Percentiles rank a stretch among this genome's conserved stretches.
These are phyloP conservation scores for Ptychoptera albimana DNA, from an alignment of 2,888 invertebrate species.

Conservation along the genomic window DNA sequence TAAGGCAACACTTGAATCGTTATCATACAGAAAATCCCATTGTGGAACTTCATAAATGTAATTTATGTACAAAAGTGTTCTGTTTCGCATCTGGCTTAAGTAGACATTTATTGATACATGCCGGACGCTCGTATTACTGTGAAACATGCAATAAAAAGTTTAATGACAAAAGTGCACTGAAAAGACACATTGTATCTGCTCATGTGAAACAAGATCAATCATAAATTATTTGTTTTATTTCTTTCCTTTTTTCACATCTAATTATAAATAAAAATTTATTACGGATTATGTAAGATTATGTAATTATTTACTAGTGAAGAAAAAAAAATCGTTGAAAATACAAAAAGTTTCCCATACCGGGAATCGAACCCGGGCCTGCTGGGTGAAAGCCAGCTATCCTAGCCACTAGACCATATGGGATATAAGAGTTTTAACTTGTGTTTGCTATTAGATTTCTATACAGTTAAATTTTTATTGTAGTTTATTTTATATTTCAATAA, in stretches of 20 bases:
- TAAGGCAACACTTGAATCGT: conserved; percentile 41
- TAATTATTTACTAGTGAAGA: no score
- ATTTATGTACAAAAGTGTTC: conserved; percentile 42
- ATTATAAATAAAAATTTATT: neutral
- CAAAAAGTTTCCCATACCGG: no score
- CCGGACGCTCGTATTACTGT: conserved; percentile 46
- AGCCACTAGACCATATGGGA: no score
- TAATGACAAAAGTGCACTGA: conserved; percentile 53
- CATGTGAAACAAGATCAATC: conserved; percentile 12
- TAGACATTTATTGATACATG: conserved; percentile 47
- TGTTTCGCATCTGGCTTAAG: conserved; percentile 46
- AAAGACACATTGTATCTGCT: conserved; percentile 37
- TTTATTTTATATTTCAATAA: no score
- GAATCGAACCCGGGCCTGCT: no score
- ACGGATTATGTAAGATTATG: no score
- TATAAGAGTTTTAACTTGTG: no score
- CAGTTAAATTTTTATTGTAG: no score
- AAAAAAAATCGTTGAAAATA: no score
- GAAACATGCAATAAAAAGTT: conserved; percentile 48
- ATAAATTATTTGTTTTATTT: neutral
- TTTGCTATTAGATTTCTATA: no score
- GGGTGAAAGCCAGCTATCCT: no score
- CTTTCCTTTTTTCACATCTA: neutral
- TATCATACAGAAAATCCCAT: conserved; percentile 40
- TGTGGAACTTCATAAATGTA: conserved; percentile 46